Percentiles rank a stretch among this genome's conserved stretches.
phyloP scores from a whole-genome alignment of 2,797 vertebrate species.

The Anniella stebbinsi region DNA sequence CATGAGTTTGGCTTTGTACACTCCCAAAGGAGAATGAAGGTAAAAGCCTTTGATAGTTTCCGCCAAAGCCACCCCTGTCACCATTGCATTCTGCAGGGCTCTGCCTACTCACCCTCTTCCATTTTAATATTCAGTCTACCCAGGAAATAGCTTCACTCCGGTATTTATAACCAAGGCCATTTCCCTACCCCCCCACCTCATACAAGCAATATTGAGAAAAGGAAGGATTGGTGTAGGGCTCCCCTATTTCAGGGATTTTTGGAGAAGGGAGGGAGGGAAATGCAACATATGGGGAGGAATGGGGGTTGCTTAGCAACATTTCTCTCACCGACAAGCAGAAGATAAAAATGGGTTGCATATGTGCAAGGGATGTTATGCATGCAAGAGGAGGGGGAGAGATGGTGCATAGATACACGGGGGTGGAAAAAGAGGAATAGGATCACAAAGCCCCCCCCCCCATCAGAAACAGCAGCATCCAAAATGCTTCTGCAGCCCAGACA shows the following conservation, averaged over 20 bases:
- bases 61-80: not conserved
- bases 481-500: slow-evolving; percentile 80
- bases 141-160: slow-evolving; percentile 34
- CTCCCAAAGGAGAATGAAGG: not conserved
- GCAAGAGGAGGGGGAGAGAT: not conserved
- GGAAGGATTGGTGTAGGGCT: not conserved
- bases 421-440: slow-evolving; percentile 24
- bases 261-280: not conserved
- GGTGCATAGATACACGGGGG: not conserved
- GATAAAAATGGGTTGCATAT: slow-evolving; percentile 9
- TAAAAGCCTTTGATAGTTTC: not conserved
- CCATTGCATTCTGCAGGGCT: not conserved
- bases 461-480: slow-evolving; percentile 61
- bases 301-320: slow-evolving; percentile 35
- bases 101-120: not conserved
- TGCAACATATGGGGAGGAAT: slow-evolving; percentile 7
- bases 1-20: too few species aligned
- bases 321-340: not conserved
- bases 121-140: not conserved
- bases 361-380: slow-evolving; percentile 1
- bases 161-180: slow-evolving; percentile 53
- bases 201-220: not conserved
- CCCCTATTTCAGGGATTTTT: not conserved
- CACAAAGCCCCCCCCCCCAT: slow-evolving; percentile 40
- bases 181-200: not conserved